Evolutionary conservation across 2,888 invertebrate species (phyloP).

Genomic region (Synergus itoensis): DNA sequence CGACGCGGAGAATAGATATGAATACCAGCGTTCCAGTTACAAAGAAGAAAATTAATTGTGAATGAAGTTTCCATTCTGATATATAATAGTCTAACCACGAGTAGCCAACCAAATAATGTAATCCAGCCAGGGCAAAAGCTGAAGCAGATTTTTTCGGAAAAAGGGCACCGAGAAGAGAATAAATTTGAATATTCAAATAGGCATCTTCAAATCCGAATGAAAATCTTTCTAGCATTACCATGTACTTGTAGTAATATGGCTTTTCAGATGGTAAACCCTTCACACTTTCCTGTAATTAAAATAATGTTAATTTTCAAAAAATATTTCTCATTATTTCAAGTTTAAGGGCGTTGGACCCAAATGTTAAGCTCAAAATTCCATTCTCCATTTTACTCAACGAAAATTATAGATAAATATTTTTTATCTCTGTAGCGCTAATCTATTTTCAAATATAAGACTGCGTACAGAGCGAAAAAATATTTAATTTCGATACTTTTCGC

Average conservation of each 20-base stretch:
- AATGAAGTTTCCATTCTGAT: neutral
- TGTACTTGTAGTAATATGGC: neutral
- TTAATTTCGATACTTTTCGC: too few species aligned
- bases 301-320: neutral
- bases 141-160: slow-evolving; percentile 94
- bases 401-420: too few species aligned
- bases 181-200: slow-evolving; percentile 97
- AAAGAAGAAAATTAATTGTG: neutral
- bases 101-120: neutral
- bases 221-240: slow-evolving; percentile 88
- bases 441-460: too few species aligned
- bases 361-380: too few species aligned
- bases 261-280: neutral
- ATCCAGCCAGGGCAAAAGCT: slow-evolving; percentile 94
- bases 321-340: too few species aligned
- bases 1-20: neutral
- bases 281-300: neutral
- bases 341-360: too few species aligned
- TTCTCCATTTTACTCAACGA: too few species aligned
- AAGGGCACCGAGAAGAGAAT: slow-evolving; percentile 92
- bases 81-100: neutral
- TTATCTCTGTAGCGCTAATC: too few species aligned
- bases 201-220: slow-evolving; percentile 96
- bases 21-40: neutral
- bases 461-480: too few species aligned